phyloP scores from a whole-genome alignment of 2,888 invertebrate genomes.

The Corythucha ciliata region DNA sequence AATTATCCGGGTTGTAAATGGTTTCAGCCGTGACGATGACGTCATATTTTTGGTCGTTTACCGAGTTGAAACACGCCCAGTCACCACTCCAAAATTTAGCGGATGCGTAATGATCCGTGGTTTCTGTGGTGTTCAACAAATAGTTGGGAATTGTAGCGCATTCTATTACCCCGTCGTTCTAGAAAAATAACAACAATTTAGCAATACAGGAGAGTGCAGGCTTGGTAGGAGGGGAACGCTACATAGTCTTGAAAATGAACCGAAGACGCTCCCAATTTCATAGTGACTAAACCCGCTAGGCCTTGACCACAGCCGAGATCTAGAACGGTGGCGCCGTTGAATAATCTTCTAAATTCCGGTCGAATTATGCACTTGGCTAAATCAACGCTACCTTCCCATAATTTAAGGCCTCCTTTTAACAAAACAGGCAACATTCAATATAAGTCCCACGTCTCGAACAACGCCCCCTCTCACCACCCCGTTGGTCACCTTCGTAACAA shows the following conservation, averaged over 20 bases:
- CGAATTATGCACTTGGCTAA: conserved; percentile 55
- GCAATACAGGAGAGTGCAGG: not conserved
- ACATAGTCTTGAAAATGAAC: conserved; percentile 94
- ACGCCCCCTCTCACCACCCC: conserved; percentile 1
- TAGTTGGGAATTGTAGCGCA: conserved; percentile 75
- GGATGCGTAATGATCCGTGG: conserved; percentile 44
- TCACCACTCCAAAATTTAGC: conserved; percentile 57
- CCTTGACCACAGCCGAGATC: conserved; percentile 93
- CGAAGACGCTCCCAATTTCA: conserved; percentile 51
- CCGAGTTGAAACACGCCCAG: conserved; percentile 53
- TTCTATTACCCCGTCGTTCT: conserved; percentile 79
- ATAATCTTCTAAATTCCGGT: conserved; percentile 40
- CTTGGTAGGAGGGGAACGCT: conserved; percentile 44
- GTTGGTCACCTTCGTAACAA: conserved; percentile 64
- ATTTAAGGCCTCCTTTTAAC: conserved; percentile 75
- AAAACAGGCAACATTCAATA: not conserved
- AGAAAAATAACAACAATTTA: conserved; percentile 39
- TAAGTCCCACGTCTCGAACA: not conserved
- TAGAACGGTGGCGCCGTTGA: conserved; percentile 53
- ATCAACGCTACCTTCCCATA: conserved; percentile 91
- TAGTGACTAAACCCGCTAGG: conserved; percentile 70
- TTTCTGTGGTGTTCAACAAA: conserved; percentile 52
- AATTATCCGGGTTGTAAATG: conserved; percentile 74
- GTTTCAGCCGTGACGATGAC: conserved; percentile 86
- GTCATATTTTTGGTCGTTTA: conserved; percentile 56